phyloP scores from a whole-genome alignment of 2,797 vertebrate species.

The Lepilemur ruficaudatus region DNA sequence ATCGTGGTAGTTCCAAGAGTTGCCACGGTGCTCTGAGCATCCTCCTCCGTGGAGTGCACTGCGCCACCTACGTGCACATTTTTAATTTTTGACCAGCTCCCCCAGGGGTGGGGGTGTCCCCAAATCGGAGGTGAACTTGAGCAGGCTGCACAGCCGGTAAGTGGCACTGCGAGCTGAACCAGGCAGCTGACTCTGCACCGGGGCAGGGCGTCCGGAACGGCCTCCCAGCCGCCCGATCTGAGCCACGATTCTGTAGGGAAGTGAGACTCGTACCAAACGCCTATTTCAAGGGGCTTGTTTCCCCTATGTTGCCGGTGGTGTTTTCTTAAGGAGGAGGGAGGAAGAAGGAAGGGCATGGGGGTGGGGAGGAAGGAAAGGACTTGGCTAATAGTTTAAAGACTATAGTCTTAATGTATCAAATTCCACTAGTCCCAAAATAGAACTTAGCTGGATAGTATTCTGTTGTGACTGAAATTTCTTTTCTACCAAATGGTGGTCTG shows the following conservation, averaged over 20 bases:
- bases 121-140: background rate
- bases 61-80: accelerated
- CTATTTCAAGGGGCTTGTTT: background rate
- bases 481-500: background rate
- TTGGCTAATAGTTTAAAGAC: background rate
- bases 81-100: background rate
- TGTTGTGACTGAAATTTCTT: background rate
- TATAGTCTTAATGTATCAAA: background rate
- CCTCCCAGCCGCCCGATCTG: background rate
- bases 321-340: background rate
- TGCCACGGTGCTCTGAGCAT: accelerated
- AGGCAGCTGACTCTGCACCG: accelerated
- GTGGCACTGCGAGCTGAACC: background rate
- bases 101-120: background rate
- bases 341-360: background rate
- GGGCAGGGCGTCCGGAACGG: too few relatives aligned
- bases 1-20: accelerated
- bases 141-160: background rate
- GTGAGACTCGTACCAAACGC: accelerated
- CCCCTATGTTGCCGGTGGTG: background rate
- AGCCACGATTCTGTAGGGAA: accelerated
- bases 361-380: background rate
- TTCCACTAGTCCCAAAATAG: background rate
- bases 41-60: accelerated
- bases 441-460: background rate